A percentile compares a stretch with the other conserved stretches of the same genome.
phyloP scores from a whole-genome alignment of 2,888 invertebrate genomes.

The Drosophila fungiperda region DNA sequence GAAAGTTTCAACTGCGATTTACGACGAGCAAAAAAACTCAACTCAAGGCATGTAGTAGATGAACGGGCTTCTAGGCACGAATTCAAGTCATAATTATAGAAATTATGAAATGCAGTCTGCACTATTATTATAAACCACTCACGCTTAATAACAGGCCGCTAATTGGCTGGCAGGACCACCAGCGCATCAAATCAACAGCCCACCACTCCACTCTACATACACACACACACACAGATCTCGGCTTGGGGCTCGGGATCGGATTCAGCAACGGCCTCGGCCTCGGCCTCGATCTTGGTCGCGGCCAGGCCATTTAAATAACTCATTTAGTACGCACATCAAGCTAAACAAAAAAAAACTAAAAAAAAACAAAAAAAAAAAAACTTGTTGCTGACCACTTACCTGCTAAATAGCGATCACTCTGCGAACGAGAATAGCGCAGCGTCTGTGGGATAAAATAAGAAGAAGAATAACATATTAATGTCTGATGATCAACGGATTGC shows the following conservation, averaged over 20 bases:
- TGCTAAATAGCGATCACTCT: slow-evolving; percentile 85
- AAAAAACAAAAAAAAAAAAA: slow-evolving; percentile 33
- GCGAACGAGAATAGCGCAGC: slow-evolving; percentile 85
- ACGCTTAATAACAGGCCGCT: slow-evolving; percentile 76
- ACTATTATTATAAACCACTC: slow-evolving; percentile 76
- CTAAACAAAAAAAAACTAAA: slow-evolving; percentile 33
- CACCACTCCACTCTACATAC: slow-evolving; percentile 5
- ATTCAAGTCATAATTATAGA: slow-evolving; percentile 53
- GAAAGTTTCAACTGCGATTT: slow-evolving; percentile 51
- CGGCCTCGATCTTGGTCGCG: slow-evolving; percentile 31
- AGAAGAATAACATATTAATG: slow-evolving; percentile 60
- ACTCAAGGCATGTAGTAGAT: neutral
- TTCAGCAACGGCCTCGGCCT: slow-evolving; percentile 11
- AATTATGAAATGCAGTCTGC: slow-evolving; percentile 52
- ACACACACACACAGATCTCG: neutral
- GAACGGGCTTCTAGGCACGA: slow-evolving; percentile 1
- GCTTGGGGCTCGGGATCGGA: slow-evolving; percentile 19
- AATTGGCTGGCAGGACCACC: slow-evolving; percentile 79
- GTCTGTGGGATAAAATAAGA: slow-evolving; percentile 70
- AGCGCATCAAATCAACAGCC: slow-evolving; percentile 65
- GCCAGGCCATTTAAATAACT: slow-evolving; percentile 75
- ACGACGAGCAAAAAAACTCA: neutral
- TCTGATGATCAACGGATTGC: slow-evolving; percentile 63
- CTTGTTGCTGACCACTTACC: slow-evolving; percentile 82
- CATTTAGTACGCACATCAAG: slow-evolving; percentile 66